phyloP scores from a whole-genome alignment of 2,888 invertebrate species.

The Eristalis pertinax region DNA sequence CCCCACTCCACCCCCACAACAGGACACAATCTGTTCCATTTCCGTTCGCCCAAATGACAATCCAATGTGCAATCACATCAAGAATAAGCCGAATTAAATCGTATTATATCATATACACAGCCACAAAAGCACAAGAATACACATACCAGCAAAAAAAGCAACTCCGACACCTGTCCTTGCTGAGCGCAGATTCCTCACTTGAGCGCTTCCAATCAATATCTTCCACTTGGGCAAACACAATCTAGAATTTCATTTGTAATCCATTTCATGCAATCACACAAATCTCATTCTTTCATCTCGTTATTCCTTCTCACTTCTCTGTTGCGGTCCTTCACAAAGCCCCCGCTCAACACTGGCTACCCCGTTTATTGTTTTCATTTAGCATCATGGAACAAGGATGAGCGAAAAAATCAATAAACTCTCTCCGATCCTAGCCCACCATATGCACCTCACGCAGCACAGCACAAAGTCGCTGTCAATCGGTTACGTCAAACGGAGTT shows the following conservation, averaged over 20 bases:
- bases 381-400: neutral
- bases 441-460: conserved; percentile 14
- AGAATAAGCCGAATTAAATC: neutral
- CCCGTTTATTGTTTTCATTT: conserved; percentile 41
- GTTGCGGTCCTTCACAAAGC: conserved; percentile 7
- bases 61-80: neutral
- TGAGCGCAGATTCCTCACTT: neutral
- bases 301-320: neutral
- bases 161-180: neutral
- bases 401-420: conserved; percentile 56
- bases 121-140: neutral
- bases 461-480: neutral
- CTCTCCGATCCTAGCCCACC: conserved; percentile 23
- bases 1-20: neutral
- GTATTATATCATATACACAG: neutral
- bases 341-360: neutral
- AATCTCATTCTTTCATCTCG: conserved; percentile 27
- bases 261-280: conserved; percentile 51
- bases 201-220: conserved; percentile 22
- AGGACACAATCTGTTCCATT: neutral
- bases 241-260: conserved; percentile 31
- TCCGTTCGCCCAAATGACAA: neutral
- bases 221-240: conserved; percentile 31
- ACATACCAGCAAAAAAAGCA: conserved; percentile 1
- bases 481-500: neutral